These are phyloP conservation scores for Cyanoramphus novaezelandiae DNA, from an alignment of 2,113 vertebrate species.

Conservation along the genomic window DNA sequence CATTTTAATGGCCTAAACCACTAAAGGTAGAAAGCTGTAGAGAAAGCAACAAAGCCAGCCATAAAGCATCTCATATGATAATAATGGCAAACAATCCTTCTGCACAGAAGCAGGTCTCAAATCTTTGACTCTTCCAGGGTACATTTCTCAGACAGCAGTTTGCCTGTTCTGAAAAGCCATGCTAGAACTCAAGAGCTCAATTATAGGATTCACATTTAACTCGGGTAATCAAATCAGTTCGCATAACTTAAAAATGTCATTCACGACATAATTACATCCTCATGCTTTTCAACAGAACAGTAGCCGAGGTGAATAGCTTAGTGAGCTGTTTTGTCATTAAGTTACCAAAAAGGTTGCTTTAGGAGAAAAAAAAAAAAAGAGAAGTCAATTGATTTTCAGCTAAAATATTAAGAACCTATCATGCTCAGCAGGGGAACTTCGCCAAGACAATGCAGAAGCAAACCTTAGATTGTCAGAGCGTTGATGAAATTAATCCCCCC, in stretches of 20 bases:
- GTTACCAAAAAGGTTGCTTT: not conserved
- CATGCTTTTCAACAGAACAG: conserved; percentile 46
- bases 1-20: conserved; percentile 52
- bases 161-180: conserved; percentile 60
- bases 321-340: conserved; percentile 38
- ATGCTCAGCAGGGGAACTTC: not conserved
- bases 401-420: conserved; percentile 24
- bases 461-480: not conserved
- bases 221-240: conserved; percentile 50
- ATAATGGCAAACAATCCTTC: conserved; percentile 53
- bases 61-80: conserved; percentile 52
- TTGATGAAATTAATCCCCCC: not conserved
- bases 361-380: not conserved
- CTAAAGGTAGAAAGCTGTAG: conserved; percentile 58
- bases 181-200: conserved; percentile 59
- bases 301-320: conserved; percentile 33
- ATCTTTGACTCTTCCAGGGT: conserved; percentile 37
- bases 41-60: conserved; percentile 62
- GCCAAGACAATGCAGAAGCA: conserved; percentile 15
- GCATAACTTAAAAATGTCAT: conserved; percentile 57
- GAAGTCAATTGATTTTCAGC: conserved; percentile 1
- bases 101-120: conserved; percentile 61
- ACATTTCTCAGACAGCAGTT: conserved; percentile 62
- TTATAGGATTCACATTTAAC: conserved; percentile 59
- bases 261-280: conserved; percentile 64